Evolutionary conservation across 2,797 vertebrate species (phyloP).

Genomic region (Amazona ochrocephala): DNA sequence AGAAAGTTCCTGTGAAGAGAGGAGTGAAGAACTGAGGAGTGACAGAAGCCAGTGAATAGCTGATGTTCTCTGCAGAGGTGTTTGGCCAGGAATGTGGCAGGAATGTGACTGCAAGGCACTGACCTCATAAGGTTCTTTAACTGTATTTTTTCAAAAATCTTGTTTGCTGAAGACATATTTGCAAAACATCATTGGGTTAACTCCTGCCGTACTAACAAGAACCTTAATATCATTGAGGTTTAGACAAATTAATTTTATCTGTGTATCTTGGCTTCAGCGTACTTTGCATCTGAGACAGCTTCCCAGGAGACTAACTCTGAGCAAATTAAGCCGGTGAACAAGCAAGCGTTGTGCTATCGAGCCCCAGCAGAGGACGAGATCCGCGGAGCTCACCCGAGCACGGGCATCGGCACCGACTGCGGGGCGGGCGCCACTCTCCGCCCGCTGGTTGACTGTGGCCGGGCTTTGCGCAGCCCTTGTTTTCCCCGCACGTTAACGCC

Average conservation of each 20-base stretch:
- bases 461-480: background rate
- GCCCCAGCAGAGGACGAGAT: background rate
- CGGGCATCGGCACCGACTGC: background rate
- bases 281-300: background rate
- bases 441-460: background rate
- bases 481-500: background rate
- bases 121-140: background rate
- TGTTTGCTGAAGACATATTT: background rate
- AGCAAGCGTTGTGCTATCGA: background rate
- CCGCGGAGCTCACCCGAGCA: background rate
- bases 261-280: background rate
- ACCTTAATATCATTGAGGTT: background rate
- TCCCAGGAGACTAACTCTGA: background rate
- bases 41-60: background rate
- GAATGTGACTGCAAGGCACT: background rate
- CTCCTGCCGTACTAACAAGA: background rate
- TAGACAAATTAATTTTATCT: constrained; percentile 1
- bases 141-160: background rate
- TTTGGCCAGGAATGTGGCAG: background rate
- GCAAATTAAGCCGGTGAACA: background rate
- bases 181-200: background rate
- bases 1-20: background rate
- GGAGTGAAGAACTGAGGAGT: background rate
- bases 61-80: background rate
- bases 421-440: background rate